Conservation (phyloP, 2,888 invertebrate genomes). For the Caenorhabditis japonica region DNA sequence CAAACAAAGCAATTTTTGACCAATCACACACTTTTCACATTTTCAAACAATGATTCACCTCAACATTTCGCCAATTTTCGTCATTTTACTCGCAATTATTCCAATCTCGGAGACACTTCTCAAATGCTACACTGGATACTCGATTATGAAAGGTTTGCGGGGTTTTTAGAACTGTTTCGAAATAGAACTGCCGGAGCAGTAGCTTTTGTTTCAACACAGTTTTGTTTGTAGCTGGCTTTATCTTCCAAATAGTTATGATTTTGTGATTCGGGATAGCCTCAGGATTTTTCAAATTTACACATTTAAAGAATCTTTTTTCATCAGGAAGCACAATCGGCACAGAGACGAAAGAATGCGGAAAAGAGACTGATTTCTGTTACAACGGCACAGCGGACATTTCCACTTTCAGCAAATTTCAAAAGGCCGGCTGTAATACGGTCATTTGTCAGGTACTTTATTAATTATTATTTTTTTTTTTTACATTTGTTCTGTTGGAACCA, state of each 20-base stretch:
- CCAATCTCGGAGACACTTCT: slow-evolving; percentile 17
- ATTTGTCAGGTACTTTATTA: slow-evolving; percentile 53
- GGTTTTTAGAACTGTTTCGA: not conserved
- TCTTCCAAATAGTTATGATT: no score
- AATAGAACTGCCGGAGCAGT: not conserved
- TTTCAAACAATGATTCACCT: no score
- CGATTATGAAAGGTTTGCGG: slow-evolving; percentile 65
- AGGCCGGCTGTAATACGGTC: slow-evolving; percentile 60
- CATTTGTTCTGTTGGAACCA: not conserved
- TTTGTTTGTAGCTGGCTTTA: no score
- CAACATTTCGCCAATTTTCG: no score
- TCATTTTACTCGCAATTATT: slow-evolving; percentile 10
- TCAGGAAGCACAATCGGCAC: slow-evolving; percentile 56
- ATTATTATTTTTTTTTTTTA: no score
- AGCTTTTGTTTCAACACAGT: no score
- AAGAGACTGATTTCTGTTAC: slow-evolving; percentile 59
- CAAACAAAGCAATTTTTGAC: no score
- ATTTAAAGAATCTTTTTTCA: not conserved
- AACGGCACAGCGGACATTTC: slow-evolving; percentile 58
- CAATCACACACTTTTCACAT: no score
- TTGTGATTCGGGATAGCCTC: no score
- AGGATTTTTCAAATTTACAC: not conserved
- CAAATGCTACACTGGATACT: slow-evolving; percentile 61
- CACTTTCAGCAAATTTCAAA: slow-evolving; percentile 52
- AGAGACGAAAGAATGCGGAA: slow-evolving; percentile 59